These are phyloP conservation scores for Erpobdella octoculata DNA, from an alignment of 2,888 invertebrate species.

Conservation along the genomic window DNA sequence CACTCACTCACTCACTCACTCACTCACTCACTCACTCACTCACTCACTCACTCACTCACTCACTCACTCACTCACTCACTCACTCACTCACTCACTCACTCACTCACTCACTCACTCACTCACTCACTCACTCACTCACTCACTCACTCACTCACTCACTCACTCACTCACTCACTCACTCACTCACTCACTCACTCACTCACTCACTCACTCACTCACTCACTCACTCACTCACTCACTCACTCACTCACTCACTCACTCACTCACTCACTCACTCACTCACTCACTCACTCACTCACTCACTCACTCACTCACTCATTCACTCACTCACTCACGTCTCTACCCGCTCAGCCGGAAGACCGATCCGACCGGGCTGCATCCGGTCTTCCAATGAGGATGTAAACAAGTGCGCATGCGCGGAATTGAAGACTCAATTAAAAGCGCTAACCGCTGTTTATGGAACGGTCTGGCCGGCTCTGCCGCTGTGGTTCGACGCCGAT, in stretches of 20 bases:
- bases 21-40: slow-evolving; percentile 3
- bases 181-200: not conserved
- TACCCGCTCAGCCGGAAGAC: no score
- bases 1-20: slow-evolving; percentile 3
- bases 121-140: not conserved
- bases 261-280: not conserved
- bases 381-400: no score
- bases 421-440: no score
- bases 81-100: not conserved
- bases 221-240: not conserved
- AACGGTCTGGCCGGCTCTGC: no score
- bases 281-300: not conserved
- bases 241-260: not conserved
- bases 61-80: not conserved
- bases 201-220: not conserved
- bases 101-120: not conserved
- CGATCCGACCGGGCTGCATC: no score
- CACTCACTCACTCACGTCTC: not conserved
- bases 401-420: no score
- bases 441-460: no score
- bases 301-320: no score
- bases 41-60: not conserved
- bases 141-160: not conserved
- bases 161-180: not conserved
- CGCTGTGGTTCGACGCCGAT: no score